Percentiles rank a stretch among this genome's conserved stretches.
Evolutionary conservation across 2,797 vertebrate species (phyloP).

Genomic region (Columba guinea): DNA sequence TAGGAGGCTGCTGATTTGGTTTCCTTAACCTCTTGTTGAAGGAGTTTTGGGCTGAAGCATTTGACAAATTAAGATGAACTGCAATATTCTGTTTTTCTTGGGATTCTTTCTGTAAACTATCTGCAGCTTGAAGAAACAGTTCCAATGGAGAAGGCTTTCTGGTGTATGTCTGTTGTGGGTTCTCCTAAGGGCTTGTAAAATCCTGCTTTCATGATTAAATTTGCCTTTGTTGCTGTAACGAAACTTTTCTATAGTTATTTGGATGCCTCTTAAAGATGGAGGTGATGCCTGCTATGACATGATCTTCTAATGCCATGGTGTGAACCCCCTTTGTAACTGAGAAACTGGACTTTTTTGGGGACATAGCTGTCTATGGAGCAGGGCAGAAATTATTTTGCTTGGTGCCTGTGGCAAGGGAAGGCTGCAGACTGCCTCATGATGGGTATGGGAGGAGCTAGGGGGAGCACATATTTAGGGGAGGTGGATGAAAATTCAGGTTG

Average conservation of each 20-base stretch:
- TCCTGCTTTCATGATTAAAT: background rate
- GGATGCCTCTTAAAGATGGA: background rate
- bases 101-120: background rate
- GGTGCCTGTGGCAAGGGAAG: background rate
- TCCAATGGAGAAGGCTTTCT: background rate
- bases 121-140: background rate
- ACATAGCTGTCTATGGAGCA: background rate
- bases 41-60: background rate
- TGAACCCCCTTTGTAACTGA: background rate
- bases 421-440: background rate
- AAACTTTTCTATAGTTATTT: background rate
- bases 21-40: background rate
- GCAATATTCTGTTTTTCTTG: background rate
- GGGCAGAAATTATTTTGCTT: background rate
- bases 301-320: rapidly evolving
- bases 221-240: background rate
- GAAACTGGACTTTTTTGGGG: background rate
- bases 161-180: background rate
- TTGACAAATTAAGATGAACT: background rate
- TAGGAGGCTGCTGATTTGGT: background rate
- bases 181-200: background rate
- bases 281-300: background rate
- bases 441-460: background rate
- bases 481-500: background rate
- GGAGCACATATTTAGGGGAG: background rate